phyloP scores from a whole-genome alignment of 2,113 vertebrate genomes.

The Thamnophis sirtalis region DNA sequence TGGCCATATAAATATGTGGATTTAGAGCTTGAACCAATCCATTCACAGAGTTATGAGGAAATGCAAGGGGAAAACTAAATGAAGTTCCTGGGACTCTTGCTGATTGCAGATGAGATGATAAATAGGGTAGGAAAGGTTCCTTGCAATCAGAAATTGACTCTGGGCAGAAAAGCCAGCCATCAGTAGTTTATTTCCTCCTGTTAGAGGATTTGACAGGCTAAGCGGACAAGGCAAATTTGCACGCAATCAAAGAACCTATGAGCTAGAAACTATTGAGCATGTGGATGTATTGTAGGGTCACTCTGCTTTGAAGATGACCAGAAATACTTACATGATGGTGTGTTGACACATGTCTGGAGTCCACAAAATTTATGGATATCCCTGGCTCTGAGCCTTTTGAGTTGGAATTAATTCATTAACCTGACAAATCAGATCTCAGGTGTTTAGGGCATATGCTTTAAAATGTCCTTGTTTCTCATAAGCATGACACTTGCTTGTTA shows the following conservation, averaged over 20 bases:
- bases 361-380: background rate
- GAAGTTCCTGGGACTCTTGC: background rate
- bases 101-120: background rate
- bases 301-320: background rate
- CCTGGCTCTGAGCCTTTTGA: background rate
- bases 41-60: background rate
- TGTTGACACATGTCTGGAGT: background rate
- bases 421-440: background rate
- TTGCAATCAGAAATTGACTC: background rate
- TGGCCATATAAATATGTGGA: background rate
- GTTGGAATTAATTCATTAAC: background rate
- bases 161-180: background rate
- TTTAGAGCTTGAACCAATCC: background rate
- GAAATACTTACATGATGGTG: background rate
- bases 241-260: background rate
- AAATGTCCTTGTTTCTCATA: background rate
- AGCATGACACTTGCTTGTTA: background rate
- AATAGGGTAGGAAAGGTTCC: background rate
- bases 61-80: background rate
- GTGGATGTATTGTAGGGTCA: background rate
- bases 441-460: background rate
- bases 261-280: background rate
- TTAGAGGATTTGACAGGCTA: background rate
- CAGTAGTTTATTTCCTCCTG: background rate
- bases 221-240: background rate